phyloP scores from a whole-genome alignment of 37 sponge, comb jelly and placozoan genomes.

The Aplysina aerophoba region DNA sequence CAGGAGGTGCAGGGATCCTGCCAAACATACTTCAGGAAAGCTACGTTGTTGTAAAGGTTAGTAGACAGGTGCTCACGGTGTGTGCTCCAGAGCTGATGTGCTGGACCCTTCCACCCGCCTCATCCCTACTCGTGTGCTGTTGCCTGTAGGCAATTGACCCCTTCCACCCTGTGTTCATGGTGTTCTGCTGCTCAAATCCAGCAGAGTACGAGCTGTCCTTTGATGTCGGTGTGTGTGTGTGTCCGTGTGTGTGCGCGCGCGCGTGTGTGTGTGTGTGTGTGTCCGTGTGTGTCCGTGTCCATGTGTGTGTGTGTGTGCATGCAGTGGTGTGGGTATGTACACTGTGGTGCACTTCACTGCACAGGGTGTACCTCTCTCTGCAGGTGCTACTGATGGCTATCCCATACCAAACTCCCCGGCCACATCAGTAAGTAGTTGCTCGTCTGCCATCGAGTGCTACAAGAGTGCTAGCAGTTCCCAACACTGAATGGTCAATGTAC shows the following conservation, averaged over 20 bases:
- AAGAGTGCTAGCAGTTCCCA: not conserved
- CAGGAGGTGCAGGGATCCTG: not conserved
- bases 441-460: not conserved
- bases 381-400: slow-evolving; percentile 35
- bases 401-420: slow-evolving; percentile 40
- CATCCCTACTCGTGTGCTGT: no score
- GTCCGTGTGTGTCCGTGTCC: no score
- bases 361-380: not conserved
- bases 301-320: no score
- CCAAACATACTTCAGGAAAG: slow-evolving; percentile 14
- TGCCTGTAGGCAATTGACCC: slow-evolving; percentile 23
- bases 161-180: slow-evolving; percentile 23
- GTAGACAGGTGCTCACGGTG: not conserved
- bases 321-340: no score
- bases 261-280: slow-evolving; percentile 27
- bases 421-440: not conserved
- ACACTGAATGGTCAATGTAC: not conserved
- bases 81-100: not conserved
- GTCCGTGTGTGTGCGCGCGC: not conserved
- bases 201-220: not conserved
- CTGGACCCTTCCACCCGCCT: not conserved
- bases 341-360: not conserved
- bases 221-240: slow-evolving; percentile 27
- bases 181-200: slow-evolving; percentile 37
- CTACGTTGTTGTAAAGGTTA: slow-evolving; percentile 42